Evolutionary conservation across 2,888 invertebrate species (phyloP), one percentile per base, ranked within the genome.

Genomic region (Omphaloscelis lunosa): DNA sequence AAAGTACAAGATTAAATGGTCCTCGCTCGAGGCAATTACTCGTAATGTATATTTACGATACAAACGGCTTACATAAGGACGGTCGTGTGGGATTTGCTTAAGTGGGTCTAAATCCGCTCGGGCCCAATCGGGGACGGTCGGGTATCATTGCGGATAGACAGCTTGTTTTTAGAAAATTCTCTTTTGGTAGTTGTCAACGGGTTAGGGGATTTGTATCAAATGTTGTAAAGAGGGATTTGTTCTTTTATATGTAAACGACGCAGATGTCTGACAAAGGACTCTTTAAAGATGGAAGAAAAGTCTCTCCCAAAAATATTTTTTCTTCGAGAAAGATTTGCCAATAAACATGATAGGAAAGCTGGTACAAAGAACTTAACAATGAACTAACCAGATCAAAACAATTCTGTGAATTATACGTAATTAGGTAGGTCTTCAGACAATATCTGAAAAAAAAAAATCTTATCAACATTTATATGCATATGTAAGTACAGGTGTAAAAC

Each of bases 1-100:
- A 65, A 34, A 75, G 45, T 56, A 78, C n/a, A 27, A 68, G 63
- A 87, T 87, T 66, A 85, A 72, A 77, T 63, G 39, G 23, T 34
- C 58, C 48, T 41, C 59, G 41, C 51, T 68, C 29, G 51, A 62
- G 70, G 70, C 83, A 86, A 85, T 89, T 89, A 88, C 68, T 73
- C 70, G 39, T 89, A 88, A 87, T 88, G 75, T 88, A 61, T 83
- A 87, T 89, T 87, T 88, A 87, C 77, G 89, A 88, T 74, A 72
- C 58, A 67, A 58, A 67, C 53, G 69, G 23, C 83, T 67, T 75
- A 78, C 70, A 74, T 27, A 15, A 23, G 63, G 65, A 76, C 65
- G 71, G 58, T 67, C 78, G 63, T 73, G 76, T 73, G 56, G 72
- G 75, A 63, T 74, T 51, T 67, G 41, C 27, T 48, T 78, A 83